These are phyloP conservation scores for Arrhamphus sclerolepis DNA, from an alignment of 2,797 vertebrate species.

Conservation along the genomic window DNA sequence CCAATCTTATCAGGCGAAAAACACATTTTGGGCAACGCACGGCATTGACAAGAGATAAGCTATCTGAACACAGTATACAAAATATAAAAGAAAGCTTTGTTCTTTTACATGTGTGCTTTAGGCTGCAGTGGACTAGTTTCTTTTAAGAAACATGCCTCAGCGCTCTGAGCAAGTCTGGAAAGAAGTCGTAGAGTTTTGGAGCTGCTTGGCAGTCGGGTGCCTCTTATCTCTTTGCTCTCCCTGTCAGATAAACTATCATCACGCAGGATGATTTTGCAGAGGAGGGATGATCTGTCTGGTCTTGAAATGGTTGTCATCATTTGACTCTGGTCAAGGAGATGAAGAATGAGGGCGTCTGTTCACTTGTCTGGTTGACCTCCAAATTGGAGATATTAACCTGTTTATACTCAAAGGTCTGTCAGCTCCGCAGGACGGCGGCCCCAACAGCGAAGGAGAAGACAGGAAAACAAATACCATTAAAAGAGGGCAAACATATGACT, in stretches of 20 bases:
- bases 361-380: conserved; percentile 60
- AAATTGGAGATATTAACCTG: conserved; percentile 68
- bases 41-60: background rate
- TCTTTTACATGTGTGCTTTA: background rate
- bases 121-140: conserved; percentile 1
- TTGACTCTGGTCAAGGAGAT: conserved; percentile 34
- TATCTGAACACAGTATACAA: background rate
- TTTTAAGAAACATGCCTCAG: conserved; percentile 44
- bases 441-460: conserved; percentile 34
- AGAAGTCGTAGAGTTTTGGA: conserved; percentile 33
- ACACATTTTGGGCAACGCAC: too few relatives aligned
- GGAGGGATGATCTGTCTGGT: conserved; percentile 55
- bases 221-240: conserved; percentile 51
- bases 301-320: conserved; percentile 49
- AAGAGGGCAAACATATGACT: conserved; percentile 34
- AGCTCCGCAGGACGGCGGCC: conserved; percentile 45
- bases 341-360: conserved; percentile 47
- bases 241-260: conserved; percentile 58
- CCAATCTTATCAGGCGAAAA: too few relatives aligned
- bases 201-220: conserved; percentile 37
- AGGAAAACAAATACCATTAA: conserved; percentile 59
- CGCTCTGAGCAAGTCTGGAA: conserved; percentile 25
- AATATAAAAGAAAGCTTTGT: too few relatives aligned
- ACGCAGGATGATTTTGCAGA: conserved; percentile 41
- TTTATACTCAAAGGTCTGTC: conserved; percentile 57